phyloP scores from a whole-genome alignment of 2,113 vertebrate genomes.

The Ursus arctos region DNA sequence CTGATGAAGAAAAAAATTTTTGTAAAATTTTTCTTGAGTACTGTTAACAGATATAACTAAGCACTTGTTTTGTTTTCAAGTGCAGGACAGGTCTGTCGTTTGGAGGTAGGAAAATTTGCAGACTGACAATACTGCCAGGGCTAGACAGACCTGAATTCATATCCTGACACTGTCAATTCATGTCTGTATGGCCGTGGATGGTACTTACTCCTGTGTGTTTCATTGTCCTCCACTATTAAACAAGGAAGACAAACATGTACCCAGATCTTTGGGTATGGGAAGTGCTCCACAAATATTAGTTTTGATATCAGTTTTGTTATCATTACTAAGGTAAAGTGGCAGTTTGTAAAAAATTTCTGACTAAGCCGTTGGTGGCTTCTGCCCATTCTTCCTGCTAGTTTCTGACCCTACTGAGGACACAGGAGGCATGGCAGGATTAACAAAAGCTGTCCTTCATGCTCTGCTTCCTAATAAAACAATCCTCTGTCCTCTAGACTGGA shows the following conservation, averaged over 20 bases:
- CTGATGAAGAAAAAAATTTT: not conserved
- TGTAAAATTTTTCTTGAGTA: not conserved
- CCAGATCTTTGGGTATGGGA: not conserved
- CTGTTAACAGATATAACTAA: not conserved
- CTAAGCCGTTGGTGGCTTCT: not conserved
- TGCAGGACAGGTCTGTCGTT: not conserved
- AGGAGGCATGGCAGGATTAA: not conserved
- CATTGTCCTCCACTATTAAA: not conserved
- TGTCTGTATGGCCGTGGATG: not conserved
- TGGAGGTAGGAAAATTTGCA: not conserved
- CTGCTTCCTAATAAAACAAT: not conserved
- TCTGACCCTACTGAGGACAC: not conserved
- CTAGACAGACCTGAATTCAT: not conserved
- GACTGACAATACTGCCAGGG: not conserved
- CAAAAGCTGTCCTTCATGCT: not conserved
- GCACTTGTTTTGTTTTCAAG: not conserved
- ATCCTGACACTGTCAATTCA: not conserved
- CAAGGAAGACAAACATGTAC: not conserved
- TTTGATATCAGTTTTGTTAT: not conserved
- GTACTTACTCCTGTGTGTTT: not conserved
- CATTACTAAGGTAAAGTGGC: not conserved
- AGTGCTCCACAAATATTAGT: not conserved
- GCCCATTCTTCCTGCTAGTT: not conserved
- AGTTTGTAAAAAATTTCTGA: not conserved
- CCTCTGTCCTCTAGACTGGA: not conserved